Base-by-base conservation (phyloP, 2,888 invertebrate species). In the Cactoblastis cactorum region DNA sequence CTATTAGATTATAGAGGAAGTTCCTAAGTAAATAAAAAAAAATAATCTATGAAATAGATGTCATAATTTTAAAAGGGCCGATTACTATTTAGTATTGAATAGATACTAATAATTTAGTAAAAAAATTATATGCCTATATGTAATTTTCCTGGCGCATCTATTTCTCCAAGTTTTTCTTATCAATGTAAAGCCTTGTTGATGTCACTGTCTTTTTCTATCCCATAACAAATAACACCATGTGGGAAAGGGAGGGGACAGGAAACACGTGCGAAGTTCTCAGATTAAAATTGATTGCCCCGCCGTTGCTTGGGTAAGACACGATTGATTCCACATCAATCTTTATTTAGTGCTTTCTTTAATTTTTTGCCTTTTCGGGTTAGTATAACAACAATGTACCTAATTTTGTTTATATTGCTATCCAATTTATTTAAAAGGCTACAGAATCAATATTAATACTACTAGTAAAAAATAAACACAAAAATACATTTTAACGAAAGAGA, bases 301-400 rank as follows among this genome's bases (percentile, higher is more conserved):
- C 83, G 76, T 77, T 72, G 74, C 73, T 86, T 80, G 74, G 61
- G 79, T 28, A 75, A 67, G 79, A 61, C 67, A 64, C 82, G 86
- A 89, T 88, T 88, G 88, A 88, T 88, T 87, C 80, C 77, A 76
- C 86, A 85, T 89, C 84, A 87, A 88, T 89, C 88, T 87, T 88
- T 83, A 86, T 88, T 86, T 77, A 70, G 71, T 68, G 74, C 77
- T 77, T 74, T 34, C 19, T 35, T 35, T 34, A 68, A 69, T 62
- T 58, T 58, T 59, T 50, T 51, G 51, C 53, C 48, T 51, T 54
- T 52, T 45, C 52, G 19, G 28, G 17, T 6, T 22, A 14, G 1
- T 34, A 14, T 9, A 6, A 22, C 9, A 28, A 28, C 8, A 28
- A 28, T 28, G 28, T 6, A n/a, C n/a, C n/a, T n/a, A n/a, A n/a